Evolutionary conservation across 2,797 vertebrate species (phyloP), one percentile per base, ranked within the genome.

Genomic region (Gadopsis bispinosus): DNA sequence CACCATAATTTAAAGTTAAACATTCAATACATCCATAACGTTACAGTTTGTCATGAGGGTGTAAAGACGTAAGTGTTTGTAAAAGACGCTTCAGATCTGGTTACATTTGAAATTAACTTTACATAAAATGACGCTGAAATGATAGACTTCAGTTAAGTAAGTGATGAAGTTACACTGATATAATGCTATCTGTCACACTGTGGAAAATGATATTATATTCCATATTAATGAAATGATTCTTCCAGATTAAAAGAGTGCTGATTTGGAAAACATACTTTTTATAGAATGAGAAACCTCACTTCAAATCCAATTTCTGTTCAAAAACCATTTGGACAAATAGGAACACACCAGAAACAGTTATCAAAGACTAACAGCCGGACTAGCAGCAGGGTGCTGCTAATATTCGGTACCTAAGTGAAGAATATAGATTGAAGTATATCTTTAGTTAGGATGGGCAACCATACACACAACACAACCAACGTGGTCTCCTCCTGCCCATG

Each of bases 261-360:
- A 35, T 71, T 20, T 51, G 62, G 55, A n/a, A 17, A 51, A 58
- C 33, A 20, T 37, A 53, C 0, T 14, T 41, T 54, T 41, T 41
- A 45, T 12, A 69, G 37, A n/a, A 73, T 33, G 16, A 17, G 10
- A 73, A 63, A 43, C 39, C 43, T 54, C 9, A 14, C 8, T 22
- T 62, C 5, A 22, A 35, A 72, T 48, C 56, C 7, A 35, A 31
- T 16, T 26, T 31, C 26, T 22, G 16, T 37, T 31, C 3, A 50
- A 45, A 74, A 33, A 19, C 17, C 22, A 41, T 19, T 39, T 50
- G 5, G 4, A n/a, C 26, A 55, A 9, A 39, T 41, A 54, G 14
- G 41, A 56, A 79, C 76, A 81, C 50, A 54, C 22, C 39, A 63
- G 48, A 41, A 81, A 75, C 45, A 54, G 56, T 63, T 43, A 63